Percentiles rank a stretch among this genome's conserved stretches.
phyloP scores from a whole-genome alignment of 2,888 invertebrate genomes.

The Pogonocherus hispidulus region DNA sequence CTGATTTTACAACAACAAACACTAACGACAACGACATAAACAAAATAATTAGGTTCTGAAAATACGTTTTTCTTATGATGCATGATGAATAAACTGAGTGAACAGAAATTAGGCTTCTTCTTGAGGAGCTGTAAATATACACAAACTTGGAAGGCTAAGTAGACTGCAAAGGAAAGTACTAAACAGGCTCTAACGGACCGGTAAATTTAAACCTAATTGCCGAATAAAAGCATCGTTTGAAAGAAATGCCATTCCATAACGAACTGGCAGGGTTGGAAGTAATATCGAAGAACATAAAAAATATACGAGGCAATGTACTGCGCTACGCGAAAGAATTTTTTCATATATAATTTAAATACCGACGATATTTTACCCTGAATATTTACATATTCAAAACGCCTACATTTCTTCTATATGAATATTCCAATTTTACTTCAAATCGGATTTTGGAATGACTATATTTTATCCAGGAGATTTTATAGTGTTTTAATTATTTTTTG shows the following conservation, averaged over 20 bases:
- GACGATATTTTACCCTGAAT: neutral
- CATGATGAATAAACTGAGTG: constrained; percentile 27
- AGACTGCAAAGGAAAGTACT: constrained; percentile 20
- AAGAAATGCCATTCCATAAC: constrained; percentile 33
- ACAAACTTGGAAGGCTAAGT: constrained; percentile 2
- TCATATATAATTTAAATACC: constrained; percentile 1
- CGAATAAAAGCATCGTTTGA: constrained; percentile 43
- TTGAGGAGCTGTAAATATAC: constrained; percentile 10
- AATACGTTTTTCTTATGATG: no score
- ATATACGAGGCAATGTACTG: neutral
- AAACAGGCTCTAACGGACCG: constrained; percentile 29
- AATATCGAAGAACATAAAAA: constrained; percentile 2
- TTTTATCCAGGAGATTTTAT: no score
- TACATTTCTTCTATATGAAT: no score
- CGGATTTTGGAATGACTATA: no score
- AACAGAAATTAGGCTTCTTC: constrained; percentile 24
- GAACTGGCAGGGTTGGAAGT: constrained; percentile 18
- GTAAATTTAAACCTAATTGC: constrained; percentile 43
- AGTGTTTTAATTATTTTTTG: no score
- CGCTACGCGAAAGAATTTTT: neutral
- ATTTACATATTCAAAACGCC: no score
- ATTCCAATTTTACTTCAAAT: no score
- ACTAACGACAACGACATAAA: no score
- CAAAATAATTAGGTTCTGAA: no score
- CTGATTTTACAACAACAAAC: no score